These are phyloP conservation scores for Salmo trutta DNA, from an alignment of 2,797 vertebrate species.

Conservation along the genomic window DNA sequence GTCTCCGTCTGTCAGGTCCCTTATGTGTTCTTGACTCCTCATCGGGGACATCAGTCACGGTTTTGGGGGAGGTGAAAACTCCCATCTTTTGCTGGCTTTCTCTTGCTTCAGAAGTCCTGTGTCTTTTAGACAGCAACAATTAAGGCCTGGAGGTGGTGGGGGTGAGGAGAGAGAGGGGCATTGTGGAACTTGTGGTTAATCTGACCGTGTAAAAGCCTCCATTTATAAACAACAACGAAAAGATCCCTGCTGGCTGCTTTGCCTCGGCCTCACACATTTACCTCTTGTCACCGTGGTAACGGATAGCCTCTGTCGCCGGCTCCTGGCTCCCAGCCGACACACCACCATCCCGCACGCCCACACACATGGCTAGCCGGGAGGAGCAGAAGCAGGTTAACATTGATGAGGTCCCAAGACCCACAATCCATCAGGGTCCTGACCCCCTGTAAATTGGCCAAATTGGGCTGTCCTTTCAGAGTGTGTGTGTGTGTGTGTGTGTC, in stretches of 20 bases:
- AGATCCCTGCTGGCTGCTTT: not conserved
- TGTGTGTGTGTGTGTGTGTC: conserved; percentile 22
- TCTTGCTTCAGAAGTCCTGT: conserved; percentile 46
- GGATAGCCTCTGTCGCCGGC: conserved; percentile 30
- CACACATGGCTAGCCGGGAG: conserved; percentile 20
- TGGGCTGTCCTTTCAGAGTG: conserved; percentile 31
- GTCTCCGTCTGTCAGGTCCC: no score
- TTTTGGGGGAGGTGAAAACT: conserved; percentile 4
- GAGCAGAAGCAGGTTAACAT: conserved; percentile 47
- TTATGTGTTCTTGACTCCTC: no score
- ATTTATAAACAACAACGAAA: not conserved
- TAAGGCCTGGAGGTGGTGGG: conserved; percentile 65
- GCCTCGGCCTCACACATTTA: conserved; percentile 23
- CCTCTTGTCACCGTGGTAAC: conserved; percentile 31
- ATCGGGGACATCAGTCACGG: not conserved
- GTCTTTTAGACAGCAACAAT: conserved; percentile 58
- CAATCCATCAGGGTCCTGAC: conserved; percentile 70
- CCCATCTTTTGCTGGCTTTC: conserved; percentile 25
- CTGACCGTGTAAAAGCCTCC: conserved; percentile 29
- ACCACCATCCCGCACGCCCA: not conserved
- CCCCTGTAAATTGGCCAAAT: conserved; percentile 75
- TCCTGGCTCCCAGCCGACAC: not conserved
- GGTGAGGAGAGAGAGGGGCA: conserved; percentile 21
- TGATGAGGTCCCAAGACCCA: conserved; percentile 61
- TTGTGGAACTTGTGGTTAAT: conserved; percentile 42